A percentile compares a stretch with the other conserved stretches of the same genome.
Evolutionary conservation across 2,113 vertebrate genomes (phyloP).

Genomic region (Petrocephalus microphthalmus): DNA sequence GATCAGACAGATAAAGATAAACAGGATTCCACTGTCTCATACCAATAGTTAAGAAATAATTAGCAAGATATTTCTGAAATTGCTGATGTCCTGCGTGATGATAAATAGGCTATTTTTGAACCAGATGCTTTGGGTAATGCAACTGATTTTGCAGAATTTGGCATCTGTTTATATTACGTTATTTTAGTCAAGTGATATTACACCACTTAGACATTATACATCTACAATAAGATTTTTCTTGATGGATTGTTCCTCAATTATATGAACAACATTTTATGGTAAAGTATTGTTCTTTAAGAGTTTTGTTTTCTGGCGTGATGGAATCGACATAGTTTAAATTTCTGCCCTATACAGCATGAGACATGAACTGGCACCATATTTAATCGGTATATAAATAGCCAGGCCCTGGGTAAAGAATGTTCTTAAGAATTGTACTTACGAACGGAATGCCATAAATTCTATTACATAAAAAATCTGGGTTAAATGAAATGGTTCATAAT

Average conservation of each 20-base stretch:
- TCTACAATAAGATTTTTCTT: neutral
- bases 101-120: neutral
- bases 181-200: neutral
- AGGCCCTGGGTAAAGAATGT: too few species aligned
- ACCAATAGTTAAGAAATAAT: slow-evolving; percentile 42
- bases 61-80: slow-evolving; percentile 44
- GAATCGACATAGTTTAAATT: neutral
- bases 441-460: too few species aligned
- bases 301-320: neutral
- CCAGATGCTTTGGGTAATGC: neutral
- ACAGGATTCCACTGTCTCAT: slow-evolving; percentile 48
- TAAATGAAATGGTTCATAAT: too few species aligned
- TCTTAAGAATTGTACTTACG: too few species aligned
- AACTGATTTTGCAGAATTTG: neutral
- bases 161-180: neutral
- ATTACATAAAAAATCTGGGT: too few species aligned
- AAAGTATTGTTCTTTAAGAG: neutral
- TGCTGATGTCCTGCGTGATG: neutral
- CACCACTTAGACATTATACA: neutral
- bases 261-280: neutral
- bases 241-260: neutral
- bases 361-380: neutral
- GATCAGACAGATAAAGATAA: slow-evolving; percentile 51
- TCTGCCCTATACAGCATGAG: neutral
- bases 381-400: neutral